Conservation (phyloP, 2,888 invertebrate genomes). For the Smittia aterrima region DNA sequence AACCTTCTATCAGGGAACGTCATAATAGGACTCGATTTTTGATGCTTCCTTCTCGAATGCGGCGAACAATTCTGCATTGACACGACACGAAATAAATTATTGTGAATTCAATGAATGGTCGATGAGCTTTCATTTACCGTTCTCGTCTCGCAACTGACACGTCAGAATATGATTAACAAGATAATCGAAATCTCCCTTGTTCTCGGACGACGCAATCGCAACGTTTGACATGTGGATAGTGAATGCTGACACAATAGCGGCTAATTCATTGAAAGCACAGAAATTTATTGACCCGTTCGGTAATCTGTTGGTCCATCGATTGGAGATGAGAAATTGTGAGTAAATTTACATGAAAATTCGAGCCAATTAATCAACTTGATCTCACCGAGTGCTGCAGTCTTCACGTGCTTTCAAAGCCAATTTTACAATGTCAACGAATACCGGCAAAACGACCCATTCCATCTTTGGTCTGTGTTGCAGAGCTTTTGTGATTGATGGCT, state of each 20-base stretch:
- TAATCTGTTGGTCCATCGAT: slow-evolving; percentile 57
- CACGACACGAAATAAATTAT: not conserved
- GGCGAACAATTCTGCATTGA: slow-evolving; percentile 5
- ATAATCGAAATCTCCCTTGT: not conserved
- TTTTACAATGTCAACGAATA: slow-evolving; percentile 55
- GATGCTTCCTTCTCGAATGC: slow-evolving; percentile 18
- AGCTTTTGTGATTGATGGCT: slow-evolving; percentile 42
- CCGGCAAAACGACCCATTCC: slow-evolving; percentile 55
- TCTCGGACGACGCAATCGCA: not conserved
- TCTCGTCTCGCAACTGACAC: slow-evolving; percentile 22
- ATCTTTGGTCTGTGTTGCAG: slow-evolving; percentile 42
- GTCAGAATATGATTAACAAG: slow-evolving; percentile 31
- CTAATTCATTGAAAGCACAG: slow-evolving; percentile 55
- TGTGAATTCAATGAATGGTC: not conserved
- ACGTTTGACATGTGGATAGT: slow-evolving; percentile 54
- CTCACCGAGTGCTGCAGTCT: slow-evolving; percentile 52
- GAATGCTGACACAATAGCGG: slow-evolving; percentile 54
- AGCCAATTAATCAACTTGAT: not conserved
- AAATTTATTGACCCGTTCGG: slow-evolving; percentile 84
- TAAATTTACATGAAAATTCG: slow-evolving; percentile 3
- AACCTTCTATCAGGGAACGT: slow-evolving; percentile 27
- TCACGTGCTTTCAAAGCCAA: slow-evolving; percentile 53
- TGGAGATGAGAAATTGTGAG: slow-evolving; percentile 43
- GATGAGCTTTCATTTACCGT: slow-evolving; percentile 23
- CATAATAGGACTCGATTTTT: slow-evolving; percentile 30